A percentile compares a stretch with the other conserved stretches of the same genome.
Evolutionary conservation across 2,797 vertebrate genomes (phyloP).

Genomic region (Pangasius sanitwongsei): DNA sequence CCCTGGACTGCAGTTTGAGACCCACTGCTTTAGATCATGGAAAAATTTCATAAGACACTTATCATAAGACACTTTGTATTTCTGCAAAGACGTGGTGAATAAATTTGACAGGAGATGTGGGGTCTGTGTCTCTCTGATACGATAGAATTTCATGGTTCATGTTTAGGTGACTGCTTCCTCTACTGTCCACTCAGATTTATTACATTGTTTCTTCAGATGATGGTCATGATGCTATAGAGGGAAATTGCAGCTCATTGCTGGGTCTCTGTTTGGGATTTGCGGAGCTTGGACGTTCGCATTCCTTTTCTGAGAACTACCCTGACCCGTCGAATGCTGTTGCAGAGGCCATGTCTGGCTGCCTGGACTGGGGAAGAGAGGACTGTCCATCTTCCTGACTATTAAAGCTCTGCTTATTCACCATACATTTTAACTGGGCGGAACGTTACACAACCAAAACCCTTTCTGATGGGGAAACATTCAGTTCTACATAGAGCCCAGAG

Average conservation of each 20-base stretch:
- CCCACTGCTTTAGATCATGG: not conserved
- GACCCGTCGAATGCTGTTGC: constrained; percentile 1
- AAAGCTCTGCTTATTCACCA: not conserved
- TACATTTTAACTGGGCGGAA: not conserved
- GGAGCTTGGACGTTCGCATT: constrained; percentile 5
- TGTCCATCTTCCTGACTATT: not conserved
- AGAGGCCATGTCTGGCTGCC: not conserved
- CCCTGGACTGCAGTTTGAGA: not conserved
- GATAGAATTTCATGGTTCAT: not conserved
- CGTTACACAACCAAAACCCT: not conserved
- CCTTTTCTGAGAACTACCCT: constrained; percentile 24
- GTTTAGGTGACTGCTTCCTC: not conserved
- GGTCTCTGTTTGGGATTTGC: constrained; percentile 44
- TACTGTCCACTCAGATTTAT: not conserved
- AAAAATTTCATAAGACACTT: not conserved
- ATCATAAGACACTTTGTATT: not conserved
- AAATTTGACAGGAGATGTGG: not conserved
- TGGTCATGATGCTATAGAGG: not conserved
- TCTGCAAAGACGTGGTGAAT: not conserved
- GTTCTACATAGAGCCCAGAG: not conserved
- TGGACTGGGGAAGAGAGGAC: not conserved
- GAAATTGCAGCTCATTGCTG: constrained; percentile 23
- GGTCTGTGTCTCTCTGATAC: not conserved
- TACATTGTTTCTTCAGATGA: constrained; percentile 23
- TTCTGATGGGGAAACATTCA: not conserved